These are phyloP conservation scores for Myripristis jacobus DNA, from an alignment of 2,797 vertebrate species.

Conservation along the genomic window DNA sequence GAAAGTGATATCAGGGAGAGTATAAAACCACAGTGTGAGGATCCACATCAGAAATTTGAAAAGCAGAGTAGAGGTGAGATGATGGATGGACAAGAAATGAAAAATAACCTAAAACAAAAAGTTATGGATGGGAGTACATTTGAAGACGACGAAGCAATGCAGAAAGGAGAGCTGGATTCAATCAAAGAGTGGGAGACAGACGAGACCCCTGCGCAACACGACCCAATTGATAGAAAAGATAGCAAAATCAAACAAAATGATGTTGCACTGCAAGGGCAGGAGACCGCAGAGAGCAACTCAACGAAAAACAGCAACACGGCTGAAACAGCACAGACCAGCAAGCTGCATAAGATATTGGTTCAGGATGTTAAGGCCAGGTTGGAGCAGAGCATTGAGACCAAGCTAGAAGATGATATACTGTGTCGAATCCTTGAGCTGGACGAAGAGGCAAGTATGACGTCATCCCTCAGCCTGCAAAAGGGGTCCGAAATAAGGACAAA, in stretches of 20 bases:
- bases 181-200: not conserved
- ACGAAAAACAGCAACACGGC: not conserved
- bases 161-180: not conserved
- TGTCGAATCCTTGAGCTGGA: not conserved
- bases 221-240: not conserved
- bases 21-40: not conserved
- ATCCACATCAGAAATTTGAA: not conserved
- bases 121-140: not conserved
- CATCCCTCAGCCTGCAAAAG: conserved; percentile 37
- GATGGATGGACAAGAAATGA: not conserved
- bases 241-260: not conserved
- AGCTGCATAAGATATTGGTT: conserved; percentile 19
- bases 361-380: conserved; percentile 23
- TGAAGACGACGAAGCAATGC: not conserved
- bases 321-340: not conserved
- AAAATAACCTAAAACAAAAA: not conserved
- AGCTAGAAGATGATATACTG: conserved; percentile 33
- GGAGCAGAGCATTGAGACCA: conserved; percentile 37
- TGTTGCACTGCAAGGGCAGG: not conserved
- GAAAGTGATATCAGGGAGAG: not conserved
- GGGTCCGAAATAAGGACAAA: conserved; percentile 18
- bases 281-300: conserved; percentile 6
- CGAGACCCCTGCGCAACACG: not conserved
- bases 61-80: not conserved
- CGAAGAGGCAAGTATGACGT: conserved; percentile 6